These are phyloP conservation scores for Carapus acus DNA, from an alignment of 2,797 vertebrate species.

Conservation along the genomic window DNA sequence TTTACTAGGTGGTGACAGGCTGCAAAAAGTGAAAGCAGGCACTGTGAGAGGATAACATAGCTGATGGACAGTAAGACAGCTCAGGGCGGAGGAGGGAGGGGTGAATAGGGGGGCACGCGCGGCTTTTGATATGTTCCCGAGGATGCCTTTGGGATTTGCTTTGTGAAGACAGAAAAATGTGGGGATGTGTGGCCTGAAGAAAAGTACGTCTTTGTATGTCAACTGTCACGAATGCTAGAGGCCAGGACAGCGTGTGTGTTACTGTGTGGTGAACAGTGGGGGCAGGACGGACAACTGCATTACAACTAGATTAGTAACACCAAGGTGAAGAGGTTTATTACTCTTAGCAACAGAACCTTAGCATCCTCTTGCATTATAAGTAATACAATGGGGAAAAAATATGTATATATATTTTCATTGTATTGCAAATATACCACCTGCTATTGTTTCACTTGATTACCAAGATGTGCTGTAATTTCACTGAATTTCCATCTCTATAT, in stretches of 20 bases:
- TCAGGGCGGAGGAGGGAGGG: slow-evolving; percentile 20
- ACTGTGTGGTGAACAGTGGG: neutral
- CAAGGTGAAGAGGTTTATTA: too few species aligned
- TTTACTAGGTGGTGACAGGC: slow-evolving; percentile 85
- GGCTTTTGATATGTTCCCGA: slow-evolving; percentile 14
- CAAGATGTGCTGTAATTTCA: too few species aligned
- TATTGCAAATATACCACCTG: too few species aligned
- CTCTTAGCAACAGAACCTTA: too few species aligned
- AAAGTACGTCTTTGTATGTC: slow-evolving; percentile 18
- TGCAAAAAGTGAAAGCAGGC: slow-evolving; percentile 78
- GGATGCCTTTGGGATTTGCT: slow-evolving; percentile 31
- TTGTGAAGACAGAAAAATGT: slow-evolving; percentile 19
- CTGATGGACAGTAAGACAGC: slow-evolving; percentile 58
- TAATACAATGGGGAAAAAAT: too few species aligned
- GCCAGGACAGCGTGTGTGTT: neutral
- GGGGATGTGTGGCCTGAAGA: slow-evolving; percentile 4
- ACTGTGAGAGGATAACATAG: slow-evolving; percentile 70
- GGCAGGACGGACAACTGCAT: too few species aligned
- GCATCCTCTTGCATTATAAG: too few species aligned
- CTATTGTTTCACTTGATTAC: too few species aligned
- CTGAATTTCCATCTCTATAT: too few species aligned
- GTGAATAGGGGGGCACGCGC: neutral
- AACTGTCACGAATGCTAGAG: too few species aligned
- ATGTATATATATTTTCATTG: too few species aligned
- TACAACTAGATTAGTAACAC: too few species aligned